A percentile compares a stretch with the other conserved stretches of the same genome.
Conservation (phyloP, 2,797 vertebrate species). For the Lemur catta region DNA sequence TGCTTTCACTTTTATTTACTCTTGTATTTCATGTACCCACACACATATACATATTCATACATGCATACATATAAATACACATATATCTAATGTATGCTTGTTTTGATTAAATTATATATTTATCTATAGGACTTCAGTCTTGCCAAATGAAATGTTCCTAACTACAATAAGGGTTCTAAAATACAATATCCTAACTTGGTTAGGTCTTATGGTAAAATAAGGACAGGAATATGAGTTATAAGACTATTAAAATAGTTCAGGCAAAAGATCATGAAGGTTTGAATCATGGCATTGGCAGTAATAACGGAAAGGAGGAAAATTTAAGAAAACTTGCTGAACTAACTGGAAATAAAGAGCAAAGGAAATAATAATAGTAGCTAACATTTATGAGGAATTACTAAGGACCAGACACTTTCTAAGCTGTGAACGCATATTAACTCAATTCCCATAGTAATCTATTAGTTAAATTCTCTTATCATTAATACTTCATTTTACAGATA, state of each 20-base stretch:
- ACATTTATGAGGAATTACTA: background rate
- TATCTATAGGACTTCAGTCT: background rate
- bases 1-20: background rate
- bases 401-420: background rate
- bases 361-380: background rate
- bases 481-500: background rate
- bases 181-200: background rate
- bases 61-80: background rate
- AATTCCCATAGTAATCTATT: background rate
- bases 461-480: background rate
- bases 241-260: constrained; percentile 21
- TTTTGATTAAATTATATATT: background rate
- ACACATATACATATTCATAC: background rate
- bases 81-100: background rate
- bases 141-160: background rate
- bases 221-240: background rate
- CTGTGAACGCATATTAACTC: background rate
- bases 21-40: background rate
- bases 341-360: constrained; percentile 21
- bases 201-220: background rate
- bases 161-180: background rate
- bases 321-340: background rate
- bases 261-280: constrained; percentile 29
- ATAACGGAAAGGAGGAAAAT: constrained; percentile 23
- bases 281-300: constrained; percentile 18